These are phyloP conservation scores for Morone saxatilis DNA, from an alignment of 2,113 vertebrate species.

Conservation along the genomic window DNA sequence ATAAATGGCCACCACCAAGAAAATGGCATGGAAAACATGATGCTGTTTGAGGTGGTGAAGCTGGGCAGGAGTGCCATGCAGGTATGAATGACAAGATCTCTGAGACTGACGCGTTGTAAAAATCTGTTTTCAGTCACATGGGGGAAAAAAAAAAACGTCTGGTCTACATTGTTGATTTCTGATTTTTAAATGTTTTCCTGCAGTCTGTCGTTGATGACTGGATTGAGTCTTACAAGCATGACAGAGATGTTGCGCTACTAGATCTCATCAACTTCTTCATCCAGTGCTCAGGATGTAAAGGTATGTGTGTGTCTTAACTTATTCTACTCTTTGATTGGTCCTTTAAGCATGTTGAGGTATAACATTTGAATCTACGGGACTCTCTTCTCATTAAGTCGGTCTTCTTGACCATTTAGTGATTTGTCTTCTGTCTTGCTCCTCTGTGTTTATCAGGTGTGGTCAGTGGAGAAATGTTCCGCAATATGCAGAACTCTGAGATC, in stretches of 20 bases:
- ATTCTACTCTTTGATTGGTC: neutral
- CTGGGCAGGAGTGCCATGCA: conserved; percentile 99
- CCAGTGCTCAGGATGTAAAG: conserved; percentile 99
- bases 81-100: conserved; percentile 81
- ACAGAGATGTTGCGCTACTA: conserved; percentile 96
- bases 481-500: conserved; percentile 99
- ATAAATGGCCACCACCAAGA: conserved; percentile 99
- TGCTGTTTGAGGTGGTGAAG: conserved; percentile 98
- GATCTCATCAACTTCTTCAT: conserved; percentile 99
- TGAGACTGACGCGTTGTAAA: neutral
- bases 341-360: neutral
- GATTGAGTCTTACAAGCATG: conserved; percentile 99
- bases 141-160: neutral
- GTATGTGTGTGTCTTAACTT: conserved; percentile 77
- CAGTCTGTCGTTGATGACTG: conserved; percentile 99
- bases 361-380: neutral
- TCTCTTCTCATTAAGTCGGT: neutral
- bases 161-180: neutral
- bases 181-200: conserved; percentile 43
- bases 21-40: conserved; percentile 99
- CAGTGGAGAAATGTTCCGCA: conserved; percentile 98
- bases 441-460: conserved; percentile 90
- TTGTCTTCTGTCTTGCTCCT: neutral
- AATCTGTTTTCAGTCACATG: neutral
- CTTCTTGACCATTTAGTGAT: neutral